These are phyloP conservation scores for Electrophaes corylata DNA, from an alignment of 2,888 invertebrate genomes.

Conservation along the genomic window DNA sequence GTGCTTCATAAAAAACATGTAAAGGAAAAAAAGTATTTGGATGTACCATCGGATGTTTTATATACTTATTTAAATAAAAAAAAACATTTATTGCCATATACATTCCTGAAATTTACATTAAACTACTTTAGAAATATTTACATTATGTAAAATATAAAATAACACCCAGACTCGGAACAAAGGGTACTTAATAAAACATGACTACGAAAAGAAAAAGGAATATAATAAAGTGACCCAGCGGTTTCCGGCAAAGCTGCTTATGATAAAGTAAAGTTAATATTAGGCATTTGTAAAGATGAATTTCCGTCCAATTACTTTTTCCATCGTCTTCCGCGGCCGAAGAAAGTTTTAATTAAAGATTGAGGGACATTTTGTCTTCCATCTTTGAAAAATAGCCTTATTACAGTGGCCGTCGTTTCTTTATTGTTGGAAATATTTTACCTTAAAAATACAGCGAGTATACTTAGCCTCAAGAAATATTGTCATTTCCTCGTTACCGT, in stretches of 20 bases:
- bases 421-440: conserved; percentile 54
- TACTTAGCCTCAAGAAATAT: conserved; percentile 3
- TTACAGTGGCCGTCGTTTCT: conserved; percentile 52
- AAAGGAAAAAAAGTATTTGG: too few species aligned
- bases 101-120: too few species aligned
- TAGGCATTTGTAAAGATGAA: conserved; percentile 49
- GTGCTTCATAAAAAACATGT: too few species aligned
- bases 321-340: conserved; percentile 45
- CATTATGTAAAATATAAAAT: too few species aligned
- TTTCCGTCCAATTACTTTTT: conserved; percentile 63
- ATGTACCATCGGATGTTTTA: too few species aligned
- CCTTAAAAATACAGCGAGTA: conserved; percentile 19
- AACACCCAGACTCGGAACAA: too few species aligned
- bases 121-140: too few species aligned
- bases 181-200: too few species aligned
- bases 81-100: too few species aligned
- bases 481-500: not conserved
- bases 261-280: conserved; percentile 41
- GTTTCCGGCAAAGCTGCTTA: conserved; percentile 17
- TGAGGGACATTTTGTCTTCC: conserved; percentile 63
- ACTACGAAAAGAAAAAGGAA: too few species aligned
- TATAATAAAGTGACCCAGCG: too few species aligned
- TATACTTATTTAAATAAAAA: too few species aligned
- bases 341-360: conserved; percentile 76
- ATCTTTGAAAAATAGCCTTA: conserved; percentile 58